phyloP scores from a whole-genome alignment of 2,797 vertebrate genomes.

The Eidolon dupreanum region DNA sequence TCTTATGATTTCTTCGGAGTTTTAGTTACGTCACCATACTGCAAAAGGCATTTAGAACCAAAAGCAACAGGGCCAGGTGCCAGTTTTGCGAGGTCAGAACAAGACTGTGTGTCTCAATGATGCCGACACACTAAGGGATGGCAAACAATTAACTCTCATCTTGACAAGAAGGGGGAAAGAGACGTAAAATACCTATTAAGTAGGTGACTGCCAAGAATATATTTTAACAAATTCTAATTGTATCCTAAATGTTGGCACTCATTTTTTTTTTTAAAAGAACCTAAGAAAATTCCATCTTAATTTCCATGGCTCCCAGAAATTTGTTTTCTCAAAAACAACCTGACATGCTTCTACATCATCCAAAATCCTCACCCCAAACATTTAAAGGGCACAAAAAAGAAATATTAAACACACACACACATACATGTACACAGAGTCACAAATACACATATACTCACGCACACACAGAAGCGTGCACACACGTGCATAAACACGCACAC shows the following conservation, averaged over 20 bases:
- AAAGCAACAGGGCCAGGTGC: background rate
- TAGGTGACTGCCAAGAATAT: conserved; percentile 48
- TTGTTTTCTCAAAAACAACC: conserved; percentile 2
- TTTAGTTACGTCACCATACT: background rate
- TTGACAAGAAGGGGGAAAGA: background rate
- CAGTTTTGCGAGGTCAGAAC: background rate
- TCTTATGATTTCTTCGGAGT: background rate
- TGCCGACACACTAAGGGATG: background rate
- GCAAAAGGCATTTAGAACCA: background rate
- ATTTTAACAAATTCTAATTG: conserved; percentile 60
- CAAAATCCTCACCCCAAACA: background rate
- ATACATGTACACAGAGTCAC: background rate
- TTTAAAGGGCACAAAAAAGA: background rate
- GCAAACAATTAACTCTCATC: background rate
- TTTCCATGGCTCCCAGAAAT: conserved; percentile 1
- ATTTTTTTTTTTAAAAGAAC: conserved; percentile 13
- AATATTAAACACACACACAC: background rate
- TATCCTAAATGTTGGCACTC: conserved; percentile 28
- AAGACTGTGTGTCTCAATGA: background rate
- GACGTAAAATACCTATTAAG: conserved; percentile 12
- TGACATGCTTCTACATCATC: background rate
- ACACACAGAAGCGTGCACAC: no score
- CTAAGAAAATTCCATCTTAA: conserved; percentile 53
- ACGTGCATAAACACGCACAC: background rate
- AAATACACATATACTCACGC: no score